Conservation (phyloP, 2,888 invertebrate genomes). For the Atrina japonica region DNA sequence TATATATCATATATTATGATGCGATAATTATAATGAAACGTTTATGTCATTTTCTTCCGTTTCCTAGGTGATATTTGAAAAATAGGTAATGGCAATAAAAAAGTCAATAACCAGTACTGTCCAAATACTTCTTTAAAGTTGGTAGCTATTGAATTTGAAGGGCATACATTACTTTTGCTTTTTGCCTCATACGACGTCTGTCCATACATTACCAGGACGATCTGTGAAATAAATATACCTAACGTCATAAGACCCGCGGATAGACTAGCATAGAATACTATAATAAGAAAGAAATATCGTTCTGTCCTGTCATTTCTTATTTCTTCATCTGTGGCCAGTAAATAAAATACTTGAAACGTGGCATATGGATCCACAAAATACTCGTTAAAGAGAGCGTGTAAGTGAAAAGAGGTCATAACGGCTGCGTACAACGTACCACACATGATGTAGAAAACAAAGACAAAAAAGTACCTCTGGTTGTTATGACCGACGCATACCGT, state of each 20-base stretch:
- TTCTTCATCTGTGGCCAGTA: too few species aligned
- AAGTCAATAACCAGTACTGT: conserved; percentile 48
- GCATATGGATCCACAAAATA: too few species aligned
- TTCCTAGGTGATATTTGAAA: background rate
- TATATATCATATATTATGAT: too few species aligned
- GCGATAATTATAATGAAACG: too few species aligned
- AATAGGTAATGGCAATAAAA: conserved; percentile 53
- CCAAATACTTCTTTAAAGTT: conserved; percentile 59
- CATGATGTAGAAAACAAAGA: conserved; percentile 60
- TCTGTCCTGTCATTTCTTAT: background rate
- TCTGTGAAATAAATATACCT: conserved; percentile 54
- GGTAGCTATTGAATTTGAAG: conserved; percentile 20
- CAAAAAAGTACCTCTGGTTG: conserved; percentile 61
- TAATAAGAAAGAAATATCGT: conserved; percentile 44
- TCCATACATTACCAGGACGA: conserved; percentile 48
- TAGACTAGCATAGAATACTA: conserved; percentile 48
- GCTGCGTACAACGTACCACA: conserved; percentile 50
- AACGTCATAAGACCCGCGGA: conserved; percentile 46
- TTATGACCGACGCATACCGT: conserved; percentile 58
- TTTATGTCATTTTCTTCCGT: too few species aligned
- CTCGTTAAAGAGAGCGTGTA: conserved; percentile 33
- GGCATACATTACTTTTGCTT: conserved; percentile 29
- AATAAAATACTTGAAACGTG: too few species aligned
- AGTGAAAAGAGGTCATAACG: conserved; percentile 40
- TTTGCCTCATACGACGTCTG: conserved; percentile 59